Conservation (phyloP, 1,140 invertebrate species). For the Drosophila melanogaster region DNA sequence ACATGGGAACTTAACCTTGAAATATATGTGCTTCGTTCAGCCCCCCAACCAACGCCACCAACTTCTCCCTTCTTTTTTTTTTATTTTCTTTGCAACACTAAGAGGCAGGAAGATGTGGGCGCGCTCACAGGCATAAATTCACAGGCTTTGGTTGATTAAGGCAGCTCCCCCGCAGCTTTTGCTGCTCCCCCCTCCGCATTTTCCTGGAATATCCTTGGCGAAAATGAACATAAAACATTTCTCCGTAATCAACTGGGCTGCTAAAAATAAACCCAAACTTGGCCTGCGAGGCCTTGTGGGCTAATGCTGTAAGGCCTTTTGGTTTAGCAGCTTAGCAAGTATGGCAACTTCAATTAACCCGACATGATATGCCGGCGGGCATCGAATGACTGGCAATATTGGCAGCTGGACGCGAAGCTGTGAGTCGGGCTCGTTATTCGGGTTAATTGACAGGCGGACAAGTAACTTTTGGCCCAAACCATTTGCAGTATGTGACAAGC, state of each 20-base stretch:
- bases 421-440: slow-evolving; percentile 29
- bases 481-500: slow-evolving; percentile 47
- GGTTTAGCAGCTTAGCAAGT: slow-evolving; percentile 31
- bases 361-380: slow-evolving; percentile 28
- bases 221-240: slow-evolving; percentile 61
- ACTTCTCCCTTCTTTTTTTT: slow-evolving; percentile 7
- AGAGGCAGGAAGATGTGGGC: slow-evolving; percentile 33
- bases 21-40: slow-evolving; percentile 50
- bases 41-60: not conserved
- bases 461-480: slow-evolving; percentile 21
- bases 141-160: slow-evolving; percentile 42
- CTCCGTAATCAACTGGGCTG: slow-evolving; percentile 51
- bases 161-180: slow-evolving; percentile 19
- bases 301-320: slow-evolving; percentile 20
- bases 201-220: slow-evolving; percentile 41
- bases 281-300: slow-evolving; percentile 7
- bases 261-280: slow-evolving; percentile 54
- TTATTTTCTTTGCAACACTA: slow-evolving; percentile 27
- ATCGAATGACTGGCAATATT: slow-evolving; percentile 40
- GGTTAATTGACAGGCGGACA: slow-evolving; percentile 53
- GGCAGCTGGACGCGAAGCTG: slow-evolving; percentile 30
- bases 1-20: slow-evolving; percentile 76
- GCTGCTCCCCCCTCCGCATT: slow-evolving; percentile 1
- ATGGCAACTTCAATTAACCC: slow-evolving; percentile 55
- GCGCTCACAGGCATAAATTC: slow-evolving; percentile 26